Base-by-base conservation (phyloP, 53 echinoderm and acorn worm species). In the Apostichopus leukothele region DNA sequence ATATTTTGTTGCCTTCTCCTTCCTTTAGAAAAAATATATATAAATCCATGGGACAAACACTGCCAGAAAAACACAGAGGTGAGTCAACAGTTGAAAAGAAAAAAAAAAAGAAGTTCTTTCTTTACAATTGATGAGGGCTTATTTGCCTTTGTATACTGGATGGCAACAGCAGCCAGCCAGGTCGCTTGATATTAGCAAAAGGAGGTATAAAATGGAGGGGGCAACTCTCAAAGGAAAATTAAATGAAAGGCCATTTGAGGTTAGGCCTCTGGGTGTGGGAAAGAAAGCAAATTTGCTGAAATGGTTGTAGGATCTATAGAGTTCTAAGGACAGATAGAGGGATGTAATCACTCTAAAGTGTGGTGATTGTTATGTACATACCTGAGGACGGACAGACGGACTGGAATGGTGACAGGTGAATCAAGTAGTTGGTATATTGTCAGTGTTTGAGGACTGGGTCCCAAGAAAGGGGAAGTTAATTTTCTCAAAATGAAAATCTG, bases 231-330 rank as follows among this genome's bases (percentile, higher is more conserved):
- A 39, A 53, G 7, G 53, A 52, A 53, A 79, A 79, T 19, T 12
- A 39, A 51, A 50, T 79, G 19, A 79, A 79, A 79, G 79, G 79
- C 79, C 79, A 79, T 52, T 79, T 79, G 50, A 79, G 79, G 79
- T 53, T 53, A 79, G 79, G 79, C 79, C 79, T 51, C 50, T 52
- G 79, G 79, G 12, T 79, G 50, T 52, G 27, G 14, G 52, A 19
- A 79, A 53, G 51, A 79, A 79, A 79, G 79, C 53, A 79, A 79
- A 79, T 79, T 52, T 51, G 79, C 13, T 19, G 7, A 53, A 63
- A 79, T 39, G 39, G 39, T 39, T 39, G 39, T 39, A 39, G 39
- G 39, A 39, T 39, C 39, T 39, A 39, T 39, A 39, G 39, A 39
- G 39, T 39, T 39, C 39, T 39, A 39, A 39, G 39, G 39, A 39